Base-by-base conservation (phyloP, 1,140 invertebrate species). In the Drosophila triauraria region DNA sequence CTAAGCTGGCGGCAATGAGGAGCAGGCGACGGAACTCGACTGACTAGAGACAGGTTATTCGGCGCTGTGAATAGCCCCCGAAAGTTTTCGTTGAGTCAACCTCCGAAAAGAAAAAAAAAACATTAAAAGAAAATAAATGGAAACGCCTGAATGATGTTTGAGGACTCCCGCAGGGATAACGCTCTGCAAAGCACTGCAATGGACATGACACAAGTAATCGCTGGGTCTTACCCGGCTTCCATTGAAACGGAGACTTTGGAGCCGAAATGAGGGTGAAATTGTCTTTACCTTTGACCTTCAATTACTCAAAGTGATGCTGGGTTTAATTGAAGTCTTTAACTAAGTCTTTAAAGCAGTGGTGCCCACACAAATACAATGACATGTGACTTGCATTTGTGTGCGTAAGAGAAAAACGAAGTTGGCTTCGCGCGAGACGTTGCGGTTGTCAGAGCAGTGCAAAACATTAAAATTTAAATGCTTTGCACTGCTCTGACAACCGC, bases 131-230 rank as follows among this genome's bases (percentile, higher is more conserved):
- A 27, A 27, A 30, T 6, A 30, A 30, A 30, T 30, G 63, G 48
- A 38, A 68, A 32, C 20, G 62, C 20, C 67, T 38, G 30, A 70
- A 70, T 68, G 48, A 68, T 56, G 40, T 70, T 68, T 68, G 38
- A 70, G 48, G 63, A 68, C 67, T 44, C 47, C 48, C 62, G 48
- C 32, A 44, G 48, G 67, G 62, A 35, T 47, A 63, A 32, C 7
- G 43, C 42, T 30, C 10, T 43, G 27, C 20, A 25, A 44, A 27
- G 57, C 62, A 17, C 20, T 62, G 56, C 27, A n/a, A 32, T 17
- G 17, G 17, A 63, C 61, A 57, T 32, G 17, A 59, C 61, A 62
- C 30, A 42, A 60, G 27, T 59, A 64, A 64, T 60, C 54, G 54
- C 7, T 25, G 17, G 17, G 10, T 51, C 44, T 23, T 9, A 20